phyloP scores from a whole-genome alignment of 2,797 vertebrate genomes.

The Sparus aurata region DNA sequence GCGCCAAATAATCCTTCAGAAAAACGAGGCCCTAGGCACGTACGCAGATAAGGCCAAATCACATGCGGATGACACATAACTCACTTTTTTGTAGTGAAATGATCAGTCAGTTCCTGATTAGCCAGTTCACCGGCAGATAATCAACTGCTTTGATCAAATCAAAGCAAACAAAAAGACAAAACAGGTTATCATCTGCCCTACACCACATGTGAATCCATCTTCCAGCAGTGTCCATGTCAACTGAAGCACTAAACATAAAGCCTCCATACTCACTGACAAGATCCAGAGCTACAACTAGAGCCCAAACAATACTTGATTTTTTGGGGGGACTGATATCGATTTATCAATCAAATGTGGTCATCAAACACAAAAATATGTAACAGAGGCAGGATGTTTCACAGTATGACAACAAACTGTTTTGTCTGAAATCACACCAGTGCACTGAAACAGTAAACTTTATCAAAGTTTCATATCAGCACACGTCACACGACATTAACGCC shows the following conservation, averaged over 20 bases:
- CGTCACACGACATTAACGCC: too few relatives aligned
- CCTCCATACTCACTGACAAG: neutral
- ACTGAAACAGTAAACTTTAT: too few relatives aligned
- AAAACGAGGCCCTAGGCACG: conserved; percentile 59
- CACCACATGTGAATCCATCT: neutral
- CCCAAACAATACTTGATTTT: too few relatives aligned
- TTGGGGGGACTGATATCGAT: too few relatives aligned
- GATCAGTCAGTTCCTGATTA: neutral
- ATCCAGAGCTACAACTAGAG: too few relatives aligned
- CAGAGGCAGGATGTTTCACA: too few relatives aligned
- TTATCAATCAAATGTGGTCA: too few relatives aligned
- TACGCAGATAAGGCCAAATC: conserved; percentile 56
- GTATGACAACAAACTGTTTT: too few relatives aligned
- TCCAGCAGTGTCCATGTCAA: neutral
- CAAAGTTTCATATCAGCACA: too few relatives aligned
- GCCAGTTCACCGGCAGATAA: neutral
- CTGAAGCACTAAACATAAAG: neutral
- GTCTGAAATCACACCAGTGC: too few relatives aligned
- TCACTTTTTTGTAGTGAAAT: neutral
- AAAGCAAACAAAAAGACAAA: neutral
- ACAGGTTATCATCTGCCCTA: neutral
- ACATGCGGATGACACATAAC: conserved; percentile 20
- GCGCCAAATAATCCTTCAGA: conserved; percentile 23
- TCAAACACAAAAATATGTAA: too few relatives aligned
- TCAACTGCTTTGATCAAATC: neutral